Evolutionary conservation across 1,140 invertebrate genomes (phyloP).

Genomic region (Halyomorpha halys): DNA sequence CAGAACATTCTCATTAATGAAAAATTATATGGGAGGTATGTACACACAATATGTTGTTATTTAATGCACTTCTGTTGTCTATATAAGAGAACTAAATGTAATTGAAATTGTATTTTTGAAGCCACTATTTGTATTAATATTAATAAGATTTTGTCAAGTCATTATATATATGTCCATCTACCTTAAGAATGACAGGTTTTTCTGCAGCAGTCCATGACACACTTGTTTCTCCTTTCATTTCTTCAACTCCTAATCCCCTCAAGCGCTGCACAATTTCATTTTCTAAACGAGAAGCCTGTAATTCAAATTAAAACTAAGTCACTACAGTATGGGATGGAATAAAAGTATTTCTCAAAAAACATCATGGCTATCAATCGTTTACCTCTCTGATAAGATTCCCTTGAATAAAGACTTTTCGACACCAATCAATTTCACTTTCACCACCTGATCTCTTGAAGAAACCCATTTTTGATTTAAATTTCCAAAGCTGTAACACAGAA

Average conservation of each 20-base stretch:
- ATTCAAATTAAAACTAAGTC: not conserved
- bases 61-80: too few species aligned
- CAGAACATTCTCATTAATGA: too few species aligned
- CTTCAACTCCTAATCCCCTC: conserved; percentile 5
- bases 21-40: too few species aligned
- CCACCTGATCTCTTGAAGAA: conserved; percentile 27
- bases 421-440: conserved; percentile 54
- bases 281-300: conserved; percentile 14
- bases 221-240: not conserved
- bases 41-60: too few species aligned
- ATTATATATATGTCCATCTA: too few species aligned
- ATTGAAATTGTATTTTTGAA: too few species aligned
- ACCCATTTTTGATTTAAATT: conserved; percentile 15
- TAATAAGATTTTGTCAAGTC: too few species aligned
- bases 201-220: conserved; percentile 15
- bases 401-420: conserved; percentile 57
- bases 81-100: too few species aligned
- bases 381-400: conserved; percentile 60
- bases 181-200: conserved; percentile 25
- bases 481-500: conserved; percentile 20
- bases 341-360: not conserved
- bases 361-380: not conserved
- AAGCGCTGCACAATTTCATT: conserved; percentile 5
- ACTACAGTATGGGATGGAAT: not conserved
- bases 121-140: too few species aligned